Conservation (phyloP, 2,797 vertebrate species). For the Pseudochaenichthys georgianus region DNA sequence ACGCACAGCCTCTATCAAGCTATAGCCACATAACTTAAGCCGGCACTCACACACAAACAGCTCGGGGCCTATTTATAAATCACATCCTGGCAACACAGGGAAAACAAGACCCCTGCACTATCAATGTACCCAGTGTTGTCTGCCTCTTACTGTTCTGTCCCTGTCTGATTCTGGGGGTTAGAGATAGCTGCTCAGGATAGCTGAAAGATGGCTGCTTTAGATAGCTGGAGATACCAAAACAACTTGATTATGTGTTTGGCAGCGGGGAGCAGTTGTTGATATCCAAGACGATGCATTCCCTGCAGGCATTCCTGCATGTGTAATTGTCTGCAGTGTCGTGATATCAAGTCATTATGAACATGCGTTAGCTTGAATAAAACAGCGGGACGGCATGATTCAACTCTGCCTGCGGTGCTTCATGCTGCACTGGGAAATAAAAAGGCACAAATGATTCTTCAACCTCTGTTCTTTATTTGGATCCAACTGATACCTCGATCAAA, state of each 20-base stretch:
- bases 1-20: constrained; percentile 65
- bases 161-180: constrained; percentile 71
- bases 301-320: constrained; percentile 53
- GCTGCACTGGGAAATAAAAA: constrained; percentile 35
- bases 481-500: constrained; percentile 16
- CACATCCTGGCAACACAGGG: constrained; percentile 80
- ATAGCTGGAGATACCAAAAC: constrained; percentile 78
- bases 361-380: constrained; percentile 49
- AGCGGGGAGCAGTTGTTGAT: constrained; percentile 70
- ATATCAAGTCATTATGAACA: constrained; percentile 69
- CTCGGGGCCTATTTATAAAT: constrained; percentile 81
- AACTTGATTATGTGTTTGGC: constrained; percentile 79
- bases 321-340: constrained; percentile 67
- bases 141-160: constrained; percentile 68
- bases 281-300: constrained; percentile 69
- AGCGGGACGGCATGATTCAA: constrained; percentile 33
- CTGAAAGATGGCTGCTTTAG: constrained; percentile 80
- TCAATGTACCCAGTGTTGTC: constrained; percentile 78
- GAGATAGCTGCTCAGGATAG: constrained; percentile 78
- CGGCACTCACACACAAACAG: constrained; percentile 73
- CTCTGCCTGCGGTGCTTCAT: not conserved
- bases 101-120: constrained; percentile 78
- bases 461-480: constrained; percentile 41
- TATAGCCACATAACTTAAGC: constrained; percentile 72
- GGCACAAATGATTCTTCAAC: constrained; percentile 4